Percentiles rank a stretch among this genome's conserved stretches.
Evolutionary conservation across 2,113 vertebrate species (phyloP).

Genomic region (Neolamprologus cancellatus): DNA sequence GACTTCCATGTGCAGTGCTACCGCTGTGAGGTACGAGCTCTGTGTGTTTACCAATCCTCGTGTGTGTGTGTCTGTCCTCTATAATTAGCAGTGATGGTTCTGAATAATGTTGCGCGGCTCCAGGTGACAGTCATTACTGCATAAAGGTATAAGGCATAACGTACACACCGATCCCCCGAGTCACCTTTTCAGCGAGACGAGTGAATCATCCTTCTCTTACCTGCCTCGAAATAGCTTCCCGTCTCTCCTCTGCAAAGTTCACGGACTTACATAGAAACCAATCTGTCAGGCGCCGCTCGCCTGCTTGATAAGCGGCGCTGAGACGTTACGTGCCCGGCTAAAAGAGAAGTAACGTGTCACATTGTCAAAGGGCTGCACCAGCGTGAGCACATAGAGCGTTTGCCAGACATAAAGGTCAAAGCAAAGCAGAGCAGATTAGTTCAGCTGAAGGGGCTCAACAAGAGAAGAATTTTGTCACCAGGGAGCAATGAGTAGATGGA

Average conservation of each 20-base stretch:
- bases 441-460: constrained; percentile 47
- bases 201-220: constrained; percentile 18
- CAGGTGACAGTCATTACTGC: not conserved
- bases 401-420: constrained; percentile 56
- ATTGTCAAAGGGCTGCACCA: constrained; percentile 16
- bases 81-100: not conserved
- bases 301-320: constrained; percentile 13
- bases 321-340: constrained; percentile 17
- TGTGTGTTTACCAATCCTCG: not conserved
- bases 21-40: constrained; percentile 86
- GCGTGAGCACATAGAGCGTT: constrained; percentile 15
- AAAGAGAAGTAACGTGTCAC: constrained; percentile 35
- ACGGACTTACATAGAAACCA: constrained; percentile 28
- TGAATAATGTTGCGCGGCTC: not conserved
- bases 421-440: constrained; percentile 57
- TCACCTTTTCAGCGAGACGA: not conserved
- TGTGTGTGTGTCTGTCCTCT: not conserved
- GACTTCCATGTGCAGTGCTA: constrained; percentile 98
- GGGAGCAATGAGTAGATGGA: constrained; percentile 23
- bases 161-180: not conserved
- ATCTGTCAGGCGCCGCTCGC: constrained; percentile 9
- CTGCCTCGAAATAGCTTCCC: constrained; percentile 23
- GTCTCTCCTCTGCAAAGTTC: constrained; percentile 31
- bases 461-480: constrained; percentile 40
- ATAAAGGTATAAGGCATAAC: not conserved